phyloP scores from a whole-genome alignment of 2,888 invertebrate species.

The Hemicrepidius hirtus region DNA sequence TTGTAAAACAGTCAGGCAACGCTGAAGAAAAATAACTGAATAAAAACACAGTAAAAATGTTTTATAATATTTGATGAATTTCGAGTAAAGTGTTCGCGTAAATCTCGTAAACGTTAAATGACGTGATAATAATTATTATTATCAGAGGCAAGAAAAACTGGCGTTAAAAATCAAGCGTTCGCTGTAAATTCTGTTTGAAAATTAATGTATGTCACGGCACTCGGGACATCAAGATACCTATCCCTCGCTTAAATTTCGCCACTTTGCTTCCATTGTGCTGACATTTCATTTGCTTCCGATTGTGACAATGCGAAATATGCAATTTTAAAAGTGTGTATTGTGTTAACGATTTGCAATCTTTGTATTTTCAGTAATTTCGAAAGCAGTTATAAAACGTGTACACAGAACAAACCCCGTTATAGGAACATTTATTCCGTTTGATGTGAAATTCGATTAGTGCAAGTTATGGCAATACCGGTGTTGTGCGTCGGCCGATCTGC shows the following conservation, averaged over 20 bases:
- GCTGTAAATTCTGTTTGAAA: conserved; percentile 19
- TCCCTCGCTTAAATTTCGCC: conserved; percentile 36
- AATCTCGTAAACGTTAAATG: not conserved
- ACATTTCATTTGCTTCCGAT: conserved; percentile 46
- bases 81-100: not conserved
- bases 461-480: conserved; percentile 48
- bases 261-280: conserved; percentile 43
- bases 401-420: conserved; percentile 5
- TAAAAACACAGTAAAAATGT: not conserved
- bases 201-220: conserved; percentile 41
- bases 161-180: conserved; percentile 17
- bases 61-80: not conserved
- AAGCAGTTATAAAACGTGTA: conserved; percentile 25
- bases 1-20: conserved; percentile 27
- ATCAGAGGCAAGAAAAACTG: not conserved
- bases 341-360: conserved; percentile 32
- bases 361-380: conserved; percentile 13
- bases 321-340: conserved; percentile 35
- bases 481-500: conserved; percentile 44
- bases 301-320: conserved; percentile 28
- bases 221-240: conserved; percentile 42
- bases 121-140: conserved; percentile 13
- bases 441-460: conserved; percentile 42
- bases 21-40: not conserved
- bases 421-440: conserved; percentile 35